Percentiles rank a stretch among this genome's conserved stretches.
phyloP scores from a whole-genome alignment of 2,888 invertebrate species.

The Microdon myrmicae region DNA sequence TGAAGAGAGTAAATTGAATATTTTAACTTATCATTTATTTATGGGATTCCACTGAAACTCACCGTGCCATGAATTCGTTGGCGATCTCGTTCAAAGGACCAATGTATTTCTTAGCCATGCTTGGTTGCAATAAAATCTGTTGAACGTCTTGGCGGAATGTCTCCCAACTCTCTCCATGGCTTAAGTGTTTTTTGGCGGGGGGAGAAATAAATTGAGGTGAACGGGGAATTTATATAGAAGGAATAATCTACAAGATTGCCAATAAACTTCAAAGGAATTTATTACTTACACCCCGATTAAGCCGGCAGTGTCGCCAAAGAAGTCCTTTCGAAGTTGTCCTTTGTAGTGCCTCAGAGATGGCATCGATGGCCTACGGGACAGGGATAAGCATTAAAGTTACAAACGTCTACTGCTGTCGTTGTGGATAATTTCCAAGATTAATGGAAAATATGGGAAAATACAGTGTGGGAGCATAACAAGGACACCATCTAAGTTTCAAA shows the following conservation, averaged over 20 bases:
- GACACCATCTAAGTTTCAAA: no score
- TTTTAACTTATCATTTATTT: constrained; percentile 3
- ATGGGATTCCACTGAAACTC: constrained; percentile 52
- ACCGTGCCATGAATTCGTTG: constrained; percentile 79
- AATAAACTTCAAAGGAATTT: neutral
- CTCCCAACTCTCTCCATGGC: constrained; percentile 90
- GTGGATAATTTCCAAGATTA: no score
- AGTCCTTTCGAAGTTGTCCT: constrained; percentile 74
- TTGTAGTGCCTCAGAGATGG: constrained; percentile 80
- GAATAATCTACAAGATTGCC: neutral
- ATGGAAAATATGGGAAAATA: no score
- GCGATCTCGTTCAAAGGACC: constrained; percentile 80
- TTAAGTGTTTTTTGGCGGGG: no score
- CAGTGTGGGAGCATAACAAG: no score
- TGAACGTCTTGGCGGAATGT: constrained; percentile 85
- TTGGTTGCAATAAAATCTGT: constrained; percentile 82
- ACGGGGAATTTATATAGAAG: neutral
- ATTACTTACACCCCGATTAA: constrained; percentile 80
- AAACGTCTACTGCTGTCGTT: no score
- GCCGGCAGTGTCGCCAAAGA: constrained; percentile 78
- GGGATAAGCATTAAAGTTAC: no score
- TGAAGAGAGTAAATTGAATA: constrained; percentile 57
- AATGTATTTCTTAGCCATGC: constrained; percentile 80
- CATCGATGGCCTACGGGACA: constrained; percentile 71
- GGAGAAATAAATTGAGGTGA: constrained; percentile 20